phyloP scores from a whole-genome alignment of 2,888 invertebrate genomes.

The Geophilus truncorum region DNA sequence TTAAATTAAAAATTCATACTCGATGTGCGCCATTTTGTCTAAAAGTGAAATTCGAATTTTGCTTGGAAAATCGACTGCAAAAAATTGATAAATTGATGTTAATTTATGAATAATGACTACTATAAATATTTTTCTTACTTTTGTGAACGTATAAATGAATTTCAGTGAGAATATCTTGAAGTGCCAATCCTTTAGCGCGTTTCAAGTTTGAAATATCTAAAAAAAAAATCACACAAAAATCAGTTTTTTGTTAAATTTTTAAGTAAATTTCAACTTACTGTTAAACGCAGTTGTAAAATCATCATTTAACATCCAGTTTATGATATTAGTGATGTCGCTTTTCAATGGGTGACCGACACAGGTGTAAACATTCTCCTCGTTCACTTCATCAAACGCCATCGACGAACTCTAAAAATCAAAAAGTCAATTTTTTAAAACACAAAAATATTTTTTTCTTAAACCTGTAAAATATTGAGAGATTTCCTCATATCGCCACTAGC shows the following conservation, averaged over 20 bases:
- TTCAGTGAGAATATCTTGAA: conserved; percentile 89
- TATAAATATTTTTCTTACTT: conserved; percentile 59
- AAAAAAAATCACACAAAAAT: too few species aligned
- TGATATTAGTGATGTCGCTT: conserved; percentile 78
- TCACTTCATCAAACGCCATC: conserved; percentile 82
- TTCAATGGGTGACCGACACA: conserved; percentile 96
- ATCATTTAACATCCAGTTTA: conserved; percentile 78
- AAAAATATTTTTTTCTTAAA: neutral
- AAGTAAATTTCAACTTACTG: conserved; percentile 57
- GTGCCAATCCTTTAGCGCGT: conserved; percentile 80
- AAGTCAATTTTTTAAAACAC: neutral
- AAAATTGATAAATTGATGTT: neutral
- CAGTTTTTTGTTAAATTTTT: too few species aligned
- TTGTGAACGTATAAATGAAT: conserved; percentile 79
- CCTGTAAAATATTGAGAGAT: conserved; percentile 89
- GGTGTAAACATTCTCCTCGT: conserved; percentile 84
- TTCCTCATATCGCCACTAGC: conserved; percentile 97
- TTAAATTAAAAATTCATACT: conserved; percentile 51
- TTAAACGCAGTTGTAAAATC: conserved; percentile 68
- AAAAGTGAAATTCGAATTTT: conserved; percentile 70
- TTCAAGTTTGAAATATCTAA: conserved; percentile 64
- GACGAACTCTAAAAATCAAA: conserved; percentile 66
- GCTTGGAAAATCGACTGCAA: conserved; percentile 80
- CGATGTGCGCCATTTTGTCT: conserved; percentile 83
- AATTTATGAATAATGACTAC: neutral